phyloP scores from a whole-genome alignment of 2,888 invertebrate genomes.

The Saturnia pavonia region DNA sequence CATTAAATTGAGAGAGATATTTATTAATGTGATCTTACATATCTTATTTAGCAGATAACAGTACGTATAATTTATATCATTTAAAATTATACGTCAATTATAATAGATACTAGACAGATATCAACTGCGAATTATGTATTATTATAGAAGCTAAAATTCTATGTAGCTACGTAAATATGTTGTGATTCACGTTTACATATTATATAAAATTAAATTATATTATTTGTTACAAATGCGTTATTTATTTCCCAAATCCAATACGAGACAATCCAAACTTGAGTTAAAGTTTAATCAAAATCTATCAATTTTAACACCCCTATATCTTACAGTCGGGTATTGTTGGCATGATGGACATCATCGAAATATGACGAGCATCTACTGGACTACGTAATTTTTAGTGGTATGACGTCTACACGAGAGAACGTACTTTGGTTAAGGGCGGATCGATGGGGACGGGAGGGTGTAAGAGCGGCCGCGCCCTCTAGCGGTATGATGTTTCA shows the following conservation, averaged over 20 bases:
- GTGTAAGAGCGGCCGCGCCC: conserved; percentile 46
- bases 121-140: conserved; percentile 5
- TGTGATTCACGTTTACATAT: conserved; percentile 54
- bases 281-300: neutral
- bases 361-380: neutral
- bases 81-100: conserved; percentile 43
- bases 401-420: conserved; percentile 17
- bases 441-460: conserved; percentile 69
- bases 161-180: conserved; percentile 42
- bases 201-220: conserved; percentile 38
- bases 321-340: neutral
- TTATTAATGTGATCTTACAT: conserved; percentile 58
- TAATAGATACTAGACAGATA: conserved; percentile 24
- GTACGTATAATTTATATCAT: conserved; percentile 27
- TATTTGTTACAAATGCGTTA: conserved; percentile 58
- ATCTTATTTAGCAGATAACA: conserved; percentile 43
- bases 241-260: neutral
- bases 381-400: neutral
- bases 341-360: neutral
- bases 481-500: conserved; percentile 42
- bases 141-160: conserved; percentile 1
- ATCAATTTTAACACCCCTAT: neutral
- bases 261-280: neutral
- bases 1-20: conserved; percentile 36
- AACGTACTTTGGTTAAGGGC: conserved; percentile 41